Conservation (phyloP, 2,888 invertebrate species). For the Tetanocera ferruginea region DNA sequence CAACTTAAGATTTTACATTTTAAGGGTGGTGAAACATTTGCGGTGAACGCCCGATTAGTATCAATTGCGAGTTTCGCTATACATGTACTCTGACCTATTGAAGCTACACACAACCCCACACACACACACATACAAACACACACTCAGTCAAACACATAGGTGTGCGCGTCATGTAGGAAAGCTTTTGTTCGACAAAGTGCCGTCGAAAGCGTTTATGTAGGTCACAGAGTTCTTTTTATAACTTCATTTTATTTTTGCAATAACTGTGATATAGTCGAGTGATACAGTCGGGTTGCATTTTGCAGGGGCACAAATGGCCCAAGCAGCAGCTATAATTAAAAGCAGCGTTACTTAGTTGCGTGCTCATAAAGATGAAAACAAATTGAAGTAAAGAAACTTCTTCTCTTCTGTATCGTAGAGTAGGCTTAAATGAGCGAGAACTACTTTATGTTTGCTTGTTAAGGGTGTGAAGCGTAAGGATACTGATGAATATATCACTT, state of each 20-base stretch:
- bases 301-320: not conserved
- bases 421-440: no score
- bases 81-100: conserved; percentile 11
- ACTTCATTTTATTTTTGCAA: not conserved
- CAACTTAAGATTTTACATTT: not conserved
- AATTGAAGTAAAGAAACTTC: not conserved
- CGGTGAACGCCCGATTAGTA: conserved; percentile 25
- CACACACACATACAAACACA: not conserved
- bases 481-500: no score
- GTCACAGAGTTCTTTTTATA: not conserved
- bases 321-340: not conserved
- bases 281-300: not conserved
- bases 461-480: no score
- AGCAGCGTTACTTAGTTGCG: not conserved
- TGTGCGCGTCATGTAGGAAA: no score
- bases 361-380: not conserved
- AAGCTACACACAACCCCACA: not conserved
- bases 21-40: not conserved
- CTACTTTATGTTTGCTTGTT: no score
- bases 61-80: conserved; percentile 9
- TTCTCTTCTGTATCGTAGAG: no score
- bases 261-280: not conserved
- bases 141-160: not conserved
- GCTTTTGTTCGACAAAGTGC: not conserved
- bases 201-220: not conserved